These are phyloP conservation scores for Pocillopora verrucosa DNA, from an alignment of 64 coral and sea anemone species.

Conservation along the genomic window DNA sequence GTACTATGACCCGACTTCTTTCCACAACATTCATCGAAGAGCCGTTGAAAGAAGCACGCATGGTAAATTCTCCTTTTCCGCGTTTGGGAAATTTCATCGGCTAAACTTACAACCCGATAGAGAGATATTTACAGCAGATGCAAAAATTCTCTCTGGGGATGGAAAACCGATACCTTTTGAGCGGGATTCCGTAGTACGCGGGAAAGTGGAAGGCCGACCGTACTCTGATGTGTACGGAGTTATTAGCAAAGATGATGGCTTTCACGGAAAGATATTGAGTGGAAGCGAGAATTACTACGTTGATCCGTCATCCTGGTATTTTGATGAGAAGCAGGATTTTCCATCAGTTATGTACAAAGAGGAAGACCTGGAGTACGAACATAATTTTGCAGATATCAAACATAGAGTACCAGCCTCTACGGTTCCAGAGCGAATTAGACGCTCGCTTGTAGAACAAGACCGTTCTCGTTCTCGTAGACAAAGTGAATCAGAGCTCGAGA, in stretches of 20 bases:
- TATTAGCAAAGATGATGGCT: constrained; percentile 74
- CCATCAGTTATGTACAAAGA: constrained; percentile 96
- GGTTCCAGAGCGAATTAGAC: constrained; percentile 27
- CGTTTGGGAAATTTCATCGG: constrained; percentile 57
- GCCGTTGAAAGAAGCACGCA: constrained; percentile 56
- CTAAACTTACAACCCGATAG: constrained; percentile 70
- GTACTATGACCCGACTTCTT: constrained; percentile 54
- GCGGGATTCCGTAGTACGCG: constrained; percentile 62
- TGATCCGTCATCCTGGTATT: constrained; percentile 78
- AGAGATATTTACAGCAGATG: constrained; percentile 76
- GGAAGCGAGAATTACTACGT: constrained; percentile 72
- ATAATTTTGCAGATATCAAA: constrained; percentile 58
- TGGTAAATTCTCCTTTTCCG: constrained; percentile 75
- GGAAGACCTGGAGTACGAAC: constrained; percentile 72
- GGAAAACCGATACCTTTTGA: constrained; percentile 81
- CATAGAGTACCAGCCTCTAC: constrained; percentile 28
- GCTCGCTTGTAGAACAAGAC: constrained; percentile 9
- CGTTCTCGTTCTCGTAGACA: constrained; percentile 37
- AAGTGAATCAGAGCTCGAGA: constrained; percentile 18
- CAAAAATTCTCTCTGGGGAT: constrained; percentile 68
- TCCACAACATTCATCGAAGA: constrained; percentile 52
- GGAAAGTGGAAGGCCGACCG: constrained; percentile 72
- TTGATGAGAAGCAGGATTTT: constrained; percentile 59
- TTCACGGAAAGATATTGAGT: constrained; percentile 88
- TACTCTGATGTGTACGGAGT: constrained; percentile 83